These are phyloP conservation scores for Chrysoperla carnea DNA, from an alignment of 1,140 invertebrate species.

Conservation along the genomic window DNA sequence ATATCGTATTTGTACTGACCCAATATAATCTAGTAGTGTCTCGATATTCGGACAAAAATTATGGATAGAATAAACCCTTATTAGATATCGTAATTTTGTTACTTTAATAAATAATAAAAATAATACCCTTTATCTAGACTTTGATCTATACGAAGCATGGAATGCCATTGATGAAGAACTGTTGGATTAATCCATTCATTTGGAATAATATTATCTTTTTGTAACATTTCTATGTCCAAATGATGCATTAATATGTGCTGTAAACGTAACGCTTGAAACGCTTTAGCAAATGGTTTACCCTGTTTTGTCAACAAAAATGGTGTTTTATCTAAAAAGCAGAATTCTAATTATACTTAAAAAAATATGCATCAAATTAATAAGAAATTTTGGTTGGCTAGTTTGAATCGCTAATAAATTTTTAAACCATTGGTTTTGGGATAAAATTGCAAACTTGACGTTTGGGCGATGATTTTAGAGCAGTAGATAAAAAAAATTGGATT, in stretches of 20 bases:
- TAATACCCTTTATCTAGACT: conserved; percentile 46
- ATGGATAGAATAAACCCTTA: no score
- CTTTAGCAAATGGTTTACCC: conserved; percentile 34
- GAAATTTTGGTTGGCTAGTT: no score
- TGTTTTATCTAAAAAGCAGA: conserved; percentile 25
- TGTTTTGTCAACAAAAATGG: conserved; percentile 38
- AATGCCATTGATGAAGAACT: conserved; percentile 50
- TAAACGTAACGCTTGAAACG: conserved; percentile 47
- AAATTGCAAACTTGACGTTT: no score
- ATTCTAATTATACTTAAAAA: conserved; percentile 15
- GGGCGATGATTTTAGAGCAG: no score
- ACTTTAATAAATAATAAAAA: conserved; percentile 1
- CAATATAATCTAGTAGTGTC: no score
- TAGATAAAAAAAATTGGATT: no score
- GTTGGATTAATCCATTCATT: conserved; percentile 43
- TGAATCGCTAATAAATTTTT: no score
- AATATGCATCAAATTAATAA: conserved; percentile 15
- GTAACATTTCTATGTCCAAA: conserved; percentile 47
- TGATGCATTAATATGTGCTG: conserved; percentile 53
- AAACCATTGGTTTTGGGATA: no score
- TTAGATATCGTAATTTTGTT: neutral
- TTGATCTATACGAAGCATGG: conserved; percentile 49
- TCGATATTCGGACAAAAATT: no score
- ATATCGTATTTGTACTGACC: no score
- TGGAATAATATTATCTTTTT: conserved; percentile 52